Conservation (phyloP, 2,113 vertebrate species). For the Mungos mungo region DNA sequence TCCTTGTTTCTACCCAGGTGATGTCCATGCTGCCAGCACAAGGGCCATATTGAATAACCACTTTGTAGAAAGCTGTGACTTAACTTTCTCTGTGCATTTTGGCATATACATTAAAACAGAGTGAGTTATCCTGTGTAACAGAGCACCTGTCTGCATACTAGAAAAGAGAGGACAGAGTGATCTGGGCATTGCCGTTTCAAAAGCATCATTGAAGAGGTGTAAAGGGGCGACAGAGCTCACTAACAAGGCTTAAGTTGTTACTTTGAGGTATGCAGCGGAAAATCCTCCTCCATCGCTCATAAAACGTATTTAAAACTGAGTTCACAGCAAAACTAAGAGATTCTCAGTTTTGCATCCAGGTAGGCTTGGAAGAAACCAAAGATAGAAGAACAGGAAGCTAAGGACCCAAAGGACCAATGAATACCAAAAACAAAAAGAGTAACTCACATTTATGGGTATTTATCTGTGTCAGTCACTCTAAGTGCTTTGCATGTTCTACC, state of each 20-base stretch:
- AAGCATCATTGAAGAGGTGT: not conserved
- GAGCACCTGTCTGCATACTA: not conserved
- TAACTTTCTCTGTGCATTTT: not conserved
- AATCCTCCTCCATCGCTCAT: not conserved
- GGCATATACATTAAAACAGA: not conserved
- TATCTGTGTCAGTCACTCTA: not conserved
- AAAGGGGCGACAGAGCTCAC: accelerated
- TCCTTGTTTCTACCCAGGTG: not conserved
- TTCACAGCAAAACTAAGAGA: not conserved
- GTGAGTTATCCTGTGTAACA: not conserved
- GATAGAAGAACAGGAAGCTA: not conserved
- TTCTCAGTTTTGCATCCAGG: not conserved
- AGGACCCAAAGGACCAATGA: not conserved
- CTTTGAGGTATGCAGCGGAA: not conserved
- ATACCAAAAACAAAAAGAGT: not conserved
- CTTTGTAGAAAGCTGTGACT: not conserved
- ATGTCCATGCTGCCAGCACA: no score
- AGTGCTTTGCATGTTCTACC: not conserved
- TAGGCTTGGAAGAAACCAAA: not conserved
- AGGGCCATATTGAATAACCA: not conserved
- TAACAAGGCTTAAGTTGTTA: not conserved
- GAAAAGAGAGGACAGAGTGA: accelerated
- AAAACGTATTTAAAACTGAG: not conserved
- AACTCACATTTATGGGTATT: not conserved
- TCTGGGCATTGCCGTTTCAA: accelerated